Base-by-base conservation (phyloP, 2,113 vertebrate genomes). In the Odontophorus gujanensis region DNA sequence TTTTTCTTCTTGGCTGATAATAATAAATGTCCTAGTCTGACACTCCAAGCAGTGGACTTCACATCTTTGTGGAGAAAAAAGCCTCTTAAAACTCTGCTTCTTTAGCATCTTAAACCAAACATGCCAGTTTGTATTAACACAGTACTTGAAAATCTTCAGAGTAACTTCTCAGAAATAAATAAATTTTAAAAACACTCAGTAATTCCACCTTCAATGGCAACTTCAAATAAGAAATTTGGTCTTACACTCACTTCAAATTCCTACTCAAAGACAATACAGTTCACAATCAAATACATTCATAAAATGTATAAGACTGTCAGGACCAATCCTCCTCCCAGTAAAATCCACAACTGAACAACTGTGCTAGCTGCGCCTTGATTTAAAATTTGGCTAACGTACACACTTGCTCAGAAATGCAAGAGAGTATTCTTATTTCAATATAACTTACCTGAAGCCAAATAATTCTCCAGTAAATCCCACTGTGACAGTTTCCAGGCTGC, bases 401-500 rank as follows among this genome's bases (percentile, higher is more conserved):
- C 11, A 28, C 32, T 48, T 53, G 6, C 34, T 87, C 59, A 81
- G 48, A 90, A 84, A 86, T 20, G 4, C 13, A 78, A 85, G 57
- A 38, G 93, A 91, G 2, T 61, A 73, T 55, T 85, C 53, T 32
- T 22, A 83, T 48, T 89, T 86, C 42, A 36, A n/a, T 20, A 78
- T 93, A 95, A 85, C 51, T 81, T 97, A 99, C 99, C 99, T 97
- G 98, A 98, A 89, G 98, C 98, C 85, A 99, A 97, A 95, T 99
- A 99, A 92, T 99, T 99, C 85, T 99, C 98, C 57, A 99, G 97
- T 85, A 99, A 97, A 96, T 99, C 99, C 99, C 99, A 99, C 21
- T 97, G 98, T 26, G 99, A 98, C 5, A 99, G 97, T 94, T 99
- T 99, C 99, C 99, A 99, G 71, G 99, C 99, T 61, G 99, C 99